Evolutionary conservation across 2,113 vertebrate species (phyloP).

Genomic region (Psittacara wagleri): DNA sequence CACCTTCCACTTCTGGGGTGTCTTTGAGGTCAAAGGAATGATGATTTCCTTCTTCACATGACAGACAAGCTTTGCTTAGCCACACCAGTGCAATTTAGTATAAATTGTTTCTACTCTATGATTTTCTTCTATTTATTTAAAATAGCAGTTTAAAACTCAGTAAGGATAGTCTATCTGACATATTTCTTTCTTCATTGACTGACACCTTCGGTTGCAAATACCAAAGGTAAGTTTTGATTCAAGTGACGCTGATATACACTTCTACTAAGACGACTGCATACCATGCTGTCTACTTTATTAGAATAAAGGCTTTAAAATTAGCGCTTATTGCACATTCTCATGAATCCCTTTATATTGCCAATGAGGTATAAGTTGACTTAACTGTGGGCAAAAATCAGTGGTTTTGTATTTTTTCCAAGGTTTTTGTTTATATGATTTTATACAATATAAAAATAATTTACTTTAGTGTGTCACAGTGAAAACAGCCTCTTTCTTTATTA

Average conservation of each 20-base stretch:
- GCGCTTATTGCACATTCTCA: background rate
- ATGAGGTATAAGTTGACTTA: background rate
- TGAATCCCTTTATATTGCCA: background rate
- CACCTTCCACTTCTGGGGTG: background rate
- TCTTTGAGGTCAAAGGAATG: background rate
- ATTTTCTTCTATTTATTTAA: background rate
- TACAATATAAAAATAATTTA: background rate
- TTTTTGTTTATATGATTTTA: background rate
- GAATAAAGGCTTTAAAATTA: background rate
- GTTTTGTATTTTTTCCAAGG: background rate
- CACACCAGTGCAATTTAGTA: background rate
- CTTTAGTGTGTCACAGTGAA: background rate
- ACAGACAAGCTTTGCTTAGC: background rate
- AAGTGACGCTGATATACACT: background rate
- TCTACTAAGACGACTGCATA: background rate
- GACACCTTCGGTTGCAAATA: background rate
- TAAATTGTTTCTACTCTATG: background rate
- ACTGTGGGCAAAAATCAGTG: background rate
- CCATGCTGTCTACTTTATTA: background rate
- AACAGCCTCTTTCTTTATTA: background rate
- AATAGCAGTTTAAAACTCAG: background rate
- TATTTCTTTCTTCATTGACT: background rate
- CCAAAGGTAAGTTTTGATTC: background rate
- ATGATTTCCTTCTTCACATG: background rate
- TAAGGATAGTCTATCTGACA: accelerated